Conservation (phyloP, 2,888 invertebrate genomes). For the Malacosoma neustria region DNA sequence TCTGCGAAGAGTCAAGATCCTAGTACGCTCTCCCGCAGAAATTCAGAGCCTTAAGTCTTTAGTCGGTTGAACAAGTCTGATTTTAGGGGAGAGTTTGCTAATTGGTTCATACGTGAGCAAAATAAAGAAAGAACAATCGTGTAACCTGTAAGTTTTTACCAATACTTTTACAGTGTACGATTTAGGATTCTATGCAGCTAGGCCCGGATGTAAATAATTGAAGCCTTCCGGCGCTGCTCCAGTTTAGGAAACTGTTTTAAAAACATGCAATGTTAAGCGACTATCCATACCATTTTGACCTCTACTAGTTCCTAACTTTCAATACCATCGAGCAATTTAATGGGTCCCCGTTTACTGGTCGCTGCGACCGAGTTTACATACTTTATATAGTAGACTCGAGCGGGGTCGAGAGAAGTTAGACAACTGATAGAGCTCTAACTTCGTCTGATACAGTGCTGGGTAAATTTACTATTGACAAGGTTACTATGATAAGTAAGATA, state of each 20-base stretch:
- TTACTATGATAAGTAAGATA: neutral
- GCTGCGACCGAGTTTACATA: constrained; percentile 8
- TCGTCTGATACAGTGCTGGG: constrained; percentile 16
- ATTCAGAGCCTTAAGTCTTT: no score
- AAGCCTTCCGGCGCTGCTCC: constrained; percentile 29
- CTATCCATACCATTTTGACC: constrained; percentile 8
- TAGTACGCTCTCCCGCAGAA: no score
- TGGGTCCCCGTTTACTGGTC: neutral
- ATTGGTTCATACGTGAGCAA: no score
- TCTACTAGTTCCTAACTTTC: neutral
- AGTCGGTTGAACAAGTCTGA: no score
- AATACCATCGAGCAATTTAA: neutral
- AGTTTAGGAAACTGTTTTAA: constrained; percentile 32
- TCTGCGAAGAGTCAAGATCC: no score
- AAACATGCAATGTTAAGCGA: constrained; percentile 19
- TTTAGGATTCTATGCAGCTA: no score
- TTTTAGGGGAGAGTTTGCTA: no score
- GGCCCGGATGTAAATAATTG: constrained; percentile 30
- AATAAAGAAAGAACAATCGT: no score
- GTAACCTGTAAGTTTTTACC: no score
- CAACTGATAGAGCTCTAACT: constrained; percentile 28
- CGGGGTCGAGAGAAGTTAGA: constrained; percentile 20
- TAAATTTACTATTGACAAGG: neutral
- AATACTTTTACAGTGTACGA: no score
- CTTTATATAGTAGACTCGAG: constrained; percentile 15